Percentiles rank a stretch among this genome's conserved stretches.
Evolutionary conservation across 2,113 vertebrate genomes (phyloP).

Genomic region (Syngnathus floridae): DNA sequence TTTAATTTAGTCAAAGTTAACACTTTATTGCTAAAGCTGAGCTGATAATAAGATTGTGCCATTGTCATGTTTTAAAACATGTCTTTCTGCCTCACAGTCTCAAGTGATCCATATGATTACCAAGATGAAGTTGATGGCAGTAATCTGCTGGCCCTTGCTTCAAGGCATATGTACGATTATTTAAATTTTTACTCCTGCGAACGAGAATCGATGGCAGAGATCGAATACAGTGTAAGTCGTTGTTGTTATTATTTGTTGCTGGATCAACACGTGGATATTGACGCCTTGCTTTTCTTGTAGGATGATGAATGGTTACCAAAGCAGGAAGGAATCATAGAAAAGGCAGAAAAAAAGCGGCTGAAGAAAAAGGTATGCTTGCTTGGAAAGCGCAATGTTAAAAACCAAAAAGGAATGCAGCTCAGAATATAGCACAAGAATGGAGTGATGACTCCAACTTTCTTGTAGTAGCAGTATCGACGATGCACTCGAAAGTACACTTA

Average conservation of each 20-base stretch:
- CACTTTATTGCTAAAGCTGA: background rate
- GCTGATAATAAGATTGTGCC: background rate
- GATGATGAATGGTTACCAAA: constrained; percentile 47
- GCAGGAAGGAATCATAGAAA: constrained; percentile 40
- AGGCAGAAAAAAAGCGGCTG: constrained; percentile 54
- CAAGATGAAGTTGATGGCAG: background rate
- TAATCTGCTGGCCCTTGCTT: background rate
- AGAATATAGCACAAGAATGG: too few species aligned
- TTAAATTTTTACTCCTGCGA: background rate
- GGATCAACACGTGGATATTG: background rate
- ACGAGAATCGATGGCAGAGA: background rate
- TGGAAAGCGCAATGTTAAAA: background rate
- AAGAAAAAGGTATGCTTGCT: constrained; percentile 51
- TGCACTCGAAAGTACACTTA: background rate
- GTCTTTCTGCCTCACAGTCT: background rate
- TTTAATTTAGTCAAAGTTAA: background rate
- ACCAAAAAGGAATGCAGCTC: too few species aligned
- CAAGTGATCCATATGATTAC: background rate
- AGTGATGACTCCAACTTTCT: too few species aligned
- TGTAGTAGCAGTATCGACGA: too few species aligned
- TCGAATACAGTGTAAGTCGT: constrained; percentile 33
- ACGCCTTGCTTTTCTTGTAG: constrained; percentile 10
- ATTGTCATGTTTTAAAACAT: background rate
- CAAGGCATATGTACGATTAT: background rate
- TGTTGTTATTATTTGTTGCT: rapidly evolving